Percentiles rank a stretch among this genome's conserved stretches.
Evolutionary conservation across 2,797 vertebrate species (phyloP).

Genomic region (Etheostoma perlongum): DNA sequence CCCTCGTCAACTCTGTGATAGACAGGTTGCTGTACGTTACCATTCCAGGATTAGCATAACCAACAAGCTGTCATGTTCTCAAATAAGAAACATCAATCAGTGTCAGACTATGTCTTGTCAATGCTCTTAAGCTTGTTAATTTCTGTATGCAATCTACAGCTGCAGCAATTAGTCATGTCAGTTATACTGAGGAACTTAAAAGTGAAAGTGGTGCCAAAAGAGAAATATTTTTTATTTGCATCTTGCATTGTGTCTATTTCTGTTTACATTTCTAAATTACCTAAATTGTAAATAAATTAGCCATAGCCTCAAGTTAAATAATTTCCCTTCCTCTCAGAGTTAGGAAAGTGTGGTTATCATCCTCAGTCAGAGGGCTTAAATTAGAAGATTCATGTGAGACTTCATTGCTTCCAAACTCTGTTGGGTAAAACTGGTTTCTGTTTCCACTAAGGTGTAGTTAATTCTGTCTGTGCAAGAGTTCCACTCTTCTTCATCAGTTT

Average conservation of each 20-base stretch:
- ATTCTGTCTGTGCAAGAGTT: conserved; percentile 29
- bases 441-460: background rate
- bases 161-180: conserved; percentile 55
- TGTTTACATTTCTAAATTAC: conserved; percentile 42
- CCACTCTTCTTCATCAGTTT: conserved; percentile 37
- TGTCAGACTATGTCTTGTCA: conserved; percentile 26
- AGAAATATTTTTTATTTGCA: background rate
- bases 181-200: conserved; percentile 11
- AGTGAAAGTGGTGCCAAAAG: background rate
- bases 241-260: conserved; percentile 18
- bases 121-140: conserved; percentile 28
- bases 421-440: background rate
- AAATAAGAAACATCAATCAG: conserved; percentile 63
- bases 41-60: conserved; percentile 57
- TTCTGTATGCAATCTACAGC: conserved; percentile 23
- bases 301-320: conserved; percentile 26
- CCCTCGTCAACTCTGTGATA: conserved; percentile 46
- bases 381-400: conserved; percentile 15
- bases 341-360: conserved; percentile 18
- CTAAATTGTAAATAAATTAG: conserved; percentile 36
- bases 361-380: conserved; percentile 26
- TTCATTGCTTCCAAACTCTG: background rate
- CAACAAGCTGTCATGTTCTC: conserved; percentile 63
- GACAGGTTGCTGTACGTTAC: conserved; percentile 53
- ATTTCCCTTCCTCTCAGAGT: conserved; percentile 26